These are phyloP conservation scores for Leptoclinus maculatus DNA, from an alignment of 2,797 vertebrate species.

Conservation along the genomic window DNA sequence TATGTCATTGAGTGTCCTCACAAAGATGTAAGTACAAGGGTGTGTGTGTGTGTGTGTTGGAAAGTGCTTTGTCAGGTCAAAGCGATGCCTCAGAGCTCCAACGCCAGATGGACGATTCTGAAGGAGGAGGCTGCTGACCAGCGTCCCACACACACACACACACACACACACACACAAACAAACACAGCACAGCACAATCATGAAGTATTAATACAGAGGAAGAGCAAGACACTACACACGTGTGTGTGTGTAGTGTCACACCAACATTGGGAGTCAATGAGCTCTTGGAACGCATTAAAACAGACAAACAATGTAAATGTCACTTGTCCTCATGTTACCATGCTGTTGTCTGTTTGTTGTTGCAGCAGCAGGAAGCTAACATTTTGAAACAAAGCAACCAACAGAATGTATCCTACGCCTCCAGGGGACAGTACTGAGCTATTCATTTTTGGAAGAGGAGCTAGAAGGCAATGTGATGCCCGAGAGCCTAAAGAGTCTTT, in stretches of 20 bases:
- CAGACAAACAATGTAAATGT: slow-evolving; percentile 19
- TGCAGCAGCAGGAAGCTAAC: background rate
- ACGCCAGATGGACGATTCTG: slow-evolving; percentile 55
- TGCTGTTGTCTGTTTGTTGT: background rate
- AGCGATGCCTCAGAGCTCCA: slow-evolving; percentile 30
- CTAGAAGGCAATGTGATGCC: background rate
- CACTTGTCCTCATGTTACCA: slow-evolving; percentile 1
- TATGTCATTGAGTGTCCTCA: no score
- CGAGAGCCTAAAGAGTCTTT: background rate
- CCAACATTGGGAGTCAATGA: background rate
- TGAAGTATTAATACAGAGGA: background rate
- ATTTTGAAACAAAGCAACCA: slow-evolving; percentile 9
- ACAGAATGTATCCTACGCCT: background rate
- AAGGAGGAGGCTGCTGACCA: slow-evolving; percentile 39
- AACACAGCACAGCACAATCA: background rate
- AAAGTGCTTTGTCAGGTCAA: slow-evolving; percentile 52
- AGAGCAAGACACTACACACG: background rate
- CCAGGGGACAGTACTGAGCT: background rate
- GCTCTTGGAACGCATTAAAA: slow-evolving; percentile 24
- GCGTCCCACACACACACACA: slow-evolving; percentile 10
- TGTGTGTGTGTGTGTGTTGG: background rate
- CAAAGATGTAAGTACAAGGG: no score
- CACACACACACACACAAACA: background rate
- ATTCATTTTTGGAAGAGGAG: background rate
- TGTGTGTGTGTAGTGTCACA: no score